Evolutionary conservation across 1,140 invertebrate genomes (phyloP).

Genomic region (Tribolium castaneum): DNA sequence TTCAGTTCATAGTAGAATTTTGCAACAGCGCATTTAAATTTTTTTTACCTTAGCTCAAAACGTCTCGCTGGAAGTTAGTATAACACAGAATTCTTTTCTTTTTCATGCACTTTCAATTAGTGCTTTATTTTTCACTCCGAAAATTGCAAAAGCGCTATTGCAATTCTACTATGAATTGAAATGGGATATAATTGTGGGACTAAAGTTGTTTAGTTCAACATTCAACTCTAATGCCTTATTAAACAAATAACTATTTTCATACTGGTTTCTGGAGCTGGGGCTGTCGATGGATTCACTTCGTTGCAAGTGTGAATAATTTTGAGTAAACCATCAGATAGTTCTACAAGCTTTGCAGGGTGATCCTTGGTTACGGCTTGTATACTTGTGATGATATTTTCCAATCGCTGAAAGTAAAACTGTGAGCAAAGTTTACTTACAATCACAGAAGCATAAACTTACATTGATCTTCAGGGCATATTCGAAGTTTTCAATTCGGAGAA

Average conservation of each 20-base stretch:
- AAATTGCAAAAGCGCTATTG: no score
- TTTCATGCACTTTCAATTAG: no score
- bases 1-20: no score
- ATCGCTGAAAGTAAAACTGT: neutral
- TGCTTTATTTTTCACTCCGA: no score
- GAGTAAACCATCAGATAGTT: neutral
- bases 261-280: neutral
- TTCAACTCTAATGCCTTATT: no score
- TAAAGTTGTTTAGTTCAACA: no score
- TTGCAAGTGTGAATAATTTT: neutral
- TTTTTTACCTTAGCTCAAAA: no score
- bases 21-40: no score
- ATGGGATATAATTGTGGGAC: no score
- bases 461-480: neutral
- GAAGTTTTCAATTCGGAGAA: slow-evolving; percentile 3
- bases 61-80: no score
- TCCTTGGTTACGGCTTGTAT: neutral
- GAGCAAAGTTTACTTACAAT: neutral
- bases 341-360: neutral
- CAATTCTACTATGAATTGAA: no score
- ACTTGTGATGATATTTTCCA: neutral
- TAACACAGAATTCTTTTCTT: no score
- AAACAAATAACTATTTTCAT: neutral
- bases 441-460: neutral
- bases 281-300: neutral